phyloP scores from a whole-genome alignment of 2,113 vertebrate genomes.

The Tachysurus vachellii region DNA sequence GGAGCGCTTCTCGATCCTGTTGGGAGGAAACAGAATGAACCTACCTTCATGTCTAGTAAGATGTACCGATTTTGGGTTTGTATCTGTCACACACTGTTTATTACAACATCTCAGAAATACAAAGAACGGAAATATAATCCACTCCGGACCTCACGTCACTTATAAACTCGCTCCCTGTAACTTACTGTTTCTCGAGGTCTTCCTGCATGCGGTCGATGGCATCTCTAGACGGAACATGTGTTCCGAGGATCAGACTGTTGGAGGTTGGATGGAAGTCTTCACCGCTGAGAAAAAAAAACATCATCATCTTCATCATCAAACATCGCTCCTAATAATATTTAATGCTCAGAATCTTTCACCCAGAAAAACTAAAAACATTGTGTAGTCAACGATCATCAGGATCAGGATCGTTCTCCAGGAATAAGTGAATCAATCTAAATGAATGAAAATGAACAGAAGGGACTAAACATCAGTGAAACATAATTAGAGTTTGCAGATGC shows the following conservation, averaged over 20 bases:
- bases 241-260: conserved; percentile 90
- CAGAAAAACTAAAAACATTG: background rate
- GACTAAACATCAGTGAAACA: background rate
- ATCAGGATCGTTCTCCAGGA: background rate
- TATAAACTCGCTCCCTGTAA: background rate
- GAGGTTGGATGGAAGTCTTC: conserved; percentile 91
- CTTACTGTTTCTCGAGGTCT: conserved; percentile 95
- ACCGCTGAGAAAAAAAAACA: conserved; percentile 72
- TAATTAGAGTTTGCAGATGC: conserved; percentile 41
- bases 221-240: conserved; percentile 84
- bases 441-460: background rate
- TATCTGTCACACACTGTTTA: background rate
- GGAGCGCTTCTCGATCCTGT: conserved; percentile 91
- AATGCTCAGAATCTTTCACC: background rate
- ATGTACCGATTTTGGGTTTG: background rate
- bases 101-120: background rate
- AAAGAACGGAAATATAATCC: background rate
- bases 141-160: background rate
- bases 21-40: background rate
- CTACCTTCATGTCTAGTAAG: too few relatives aligned
- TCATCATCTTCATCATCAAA: conserved; percentile 2
- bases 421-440: background rate
- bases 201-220: conserved; percentile 92
- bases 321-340: background rate
- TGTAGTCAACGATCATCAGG: background rate